Conservation (phyloP, 2,113 vertebrate genomes). For the Alouatta palliata region DNA sequence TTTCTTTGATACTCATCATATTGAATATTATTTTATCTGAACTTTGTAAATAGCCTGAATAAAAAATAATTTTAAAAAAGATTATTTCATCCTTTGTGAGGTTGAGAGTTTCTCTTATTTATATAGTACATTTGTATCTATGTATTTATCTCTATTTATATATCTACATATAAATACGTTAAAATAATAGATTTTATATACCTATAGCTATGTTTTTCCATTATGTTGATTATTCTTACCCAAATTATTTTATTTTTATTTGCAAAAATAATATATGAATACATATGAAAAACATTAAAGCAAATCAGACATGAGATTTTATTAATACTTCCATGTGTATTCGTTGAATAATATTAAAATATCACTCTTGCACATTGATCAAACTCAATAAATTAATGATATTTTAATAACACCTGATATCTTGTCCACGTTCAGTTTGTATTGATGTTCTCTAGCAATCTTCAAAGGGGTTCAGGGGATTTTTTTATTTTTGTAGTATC, state of each 20-base stretch:
- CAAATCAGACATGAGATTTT: background rate
- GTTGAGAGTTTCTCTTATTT: background rate
- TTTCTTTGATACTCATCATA: background rate
- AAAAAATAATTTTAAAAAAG: background rate
- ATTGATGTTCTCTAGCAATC: background rate
- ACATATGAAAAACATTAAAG: background rate
- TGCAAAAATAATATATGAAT: background rate
- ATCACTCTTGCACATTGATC: background rate
- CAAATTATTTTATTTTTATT: background rate
- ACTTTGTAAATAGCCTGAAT: background rate
- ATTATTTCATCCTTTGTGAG: background rate
- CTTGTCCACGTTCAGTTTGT: background rate
- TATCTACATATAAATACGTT: too few relatives aligned
- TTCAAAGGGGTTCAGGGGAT: background rate
- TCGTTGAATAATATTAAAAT: background rate
- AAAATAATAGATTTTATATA: too few relatives aligned
- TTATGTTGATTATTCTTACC: background rate
- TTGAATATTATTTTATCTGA: background rate
- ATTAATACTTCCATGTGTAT: background rate
- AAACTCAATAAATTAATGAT: background rate
- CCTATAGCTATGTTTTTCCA: background rate
- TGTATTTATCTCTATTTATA: background rate
- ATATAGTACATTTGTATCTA: background rate
- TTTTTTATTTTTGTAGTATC: background rate
- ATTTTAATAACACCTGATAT: background rate